Base-by-base conservation (phyloP, 2,888 invertebrate genomes). In the Chelonus formosanus region DNA sequence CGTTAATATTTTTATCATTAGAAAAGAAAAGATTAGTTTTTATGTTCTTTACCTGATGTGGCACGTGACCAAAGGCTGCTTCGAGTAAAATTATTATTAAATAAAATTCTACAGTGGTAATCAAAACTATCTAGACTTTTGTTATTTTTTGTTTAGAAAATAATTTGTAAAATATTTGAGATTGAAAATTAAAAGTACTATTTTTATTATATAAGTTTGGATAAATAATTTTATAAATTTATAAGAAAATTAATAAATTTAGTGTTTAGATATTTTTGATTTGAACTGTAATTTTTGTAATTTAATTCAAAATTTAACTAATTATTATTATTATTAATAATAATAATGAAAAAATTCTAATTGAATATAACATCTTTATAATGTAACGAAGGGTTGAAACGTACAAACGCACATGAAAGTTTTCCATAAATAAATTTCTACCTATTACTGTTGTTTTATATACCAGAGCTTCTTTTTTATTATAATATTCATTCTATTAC, bases 51-150 rank as follows among this genome's bases (percentile, higher is more conserved):
- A 71, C 69, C 68, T 70, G 68, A 75, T 68, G 73, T 75, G 69
- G 74, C 72, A 68, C 73, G 74, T 73, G 71, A 78, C 77, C 76
- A 79, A 78, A 77, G 74, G 75, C 75, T 77, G 74, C 77, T 73
- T 72, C 67, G 63, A 72, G 69, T 52, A 68, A 72, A 70, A 20
- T 20, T 20, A 20, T 20, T 20, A 20, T 20, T 20, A 20, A 20
- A 20, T 20, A 20, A 20, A 20, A 20, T 20, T 20, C 1, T 20
- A 20, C 20, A 20, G 20, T 20, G 20, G 20, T 20, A 20, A 20
- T 20, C 20, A 20, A 20, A 20, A 20, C 20, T 20, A 20, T 20
- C 20, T 20, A 20, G 20, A 20, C 20, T 20, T 20, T 20, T 20
- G 20, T 20, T 20, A 20, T 20, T 20, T 20, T 20, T 20, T 20